Evolutionary conservation across 2,113 vertebrate genomes (phyloP).

Genomic region (Holacanthus passer): DNA sequence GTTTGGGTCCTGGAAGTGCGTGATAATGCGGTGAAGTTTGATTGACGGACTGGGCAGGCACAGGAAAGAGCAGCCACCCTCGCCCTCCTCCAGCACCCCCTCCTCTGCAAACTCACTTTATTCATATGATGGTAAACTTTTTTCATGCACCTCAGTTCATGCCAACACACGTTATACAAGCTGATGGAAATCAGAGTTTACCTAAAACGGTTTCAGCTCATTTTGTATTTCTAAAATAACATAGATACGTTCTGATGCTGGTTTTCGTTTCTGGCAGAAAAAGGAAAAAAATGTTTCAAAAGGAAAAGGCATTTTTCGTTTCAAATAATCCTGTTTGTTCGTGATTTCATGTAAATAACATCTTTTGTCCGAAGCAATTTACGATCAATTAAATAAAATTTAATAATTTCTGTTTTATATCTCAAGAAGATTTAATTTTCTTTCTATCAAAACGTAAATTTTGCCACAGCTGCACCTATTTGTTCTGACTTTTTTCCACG

Average conservation of each 20-base stretch:
- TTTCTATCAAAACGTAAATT: background rate
- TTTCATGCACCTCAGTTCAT: constrained; percentile 6
- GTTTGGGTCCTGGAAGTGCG: constrained; percentile 20
- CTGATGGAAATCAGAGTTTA: background rate
- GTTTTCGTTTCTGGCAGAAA: background rate
- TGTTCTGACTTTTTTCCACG: background rate
- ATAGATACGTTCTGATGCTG: background rate
- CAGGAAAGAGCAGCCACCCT: background rate
- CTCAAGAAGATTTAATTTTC: background rate
- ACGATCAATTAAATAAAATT: background rate
- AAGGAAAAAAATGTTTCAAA: too few species aligned
- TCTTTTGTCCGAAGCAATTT: background rate
- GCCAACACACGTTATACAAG: background rate
- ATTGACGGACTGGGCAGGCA: constrained; percentile 24
- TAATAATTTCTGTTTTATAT: background rate
- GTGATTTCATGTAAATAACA: background rate
- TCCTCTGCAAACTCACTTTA: background rate
- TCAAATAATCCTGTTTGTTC: background rate
- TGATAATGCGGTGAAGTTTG: constrained; percentile 54
- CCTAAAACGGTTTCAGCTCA: background rate
- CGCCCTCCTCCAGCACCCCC: background rate
- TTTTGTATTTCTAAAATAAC: background rate
- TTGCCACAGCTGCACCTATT: background rate
- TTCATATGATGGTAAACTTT: background rate
- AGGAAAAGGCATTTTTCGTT: background rate